A percentile compares a stretch with the other conserved stretches of the same genome.
phyloP scores from a whole-genome alignment of 2,888 invertebrate species.

The Scaptomyza reducta region DNA sequence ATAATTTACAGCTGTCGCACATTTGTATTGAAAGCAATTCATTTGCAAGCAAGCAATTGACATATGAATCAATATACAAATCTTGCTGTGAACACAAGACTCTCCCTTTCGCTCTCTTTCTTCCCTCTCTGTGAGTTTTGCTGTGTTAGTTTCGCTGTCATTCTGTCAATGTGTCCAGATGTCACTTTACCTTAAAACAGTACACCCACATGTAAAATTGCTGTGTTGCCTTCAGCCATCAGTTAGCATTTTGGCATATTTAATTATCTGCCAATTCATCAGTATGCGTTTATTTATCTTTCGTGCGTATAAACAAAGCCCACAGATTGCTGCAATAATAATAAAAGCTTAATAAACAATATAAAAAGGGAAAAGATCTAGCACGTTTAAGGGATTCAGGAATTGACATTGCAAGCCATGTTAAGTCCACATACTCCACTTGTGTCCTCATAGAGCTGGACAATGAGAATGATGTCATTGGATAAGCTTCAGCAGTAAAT shows the following conservation, averaged over 20 bases:
- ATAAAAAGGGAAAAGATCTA: background rate
- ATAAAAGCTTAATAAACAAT: slow-evolving; percentile 22
- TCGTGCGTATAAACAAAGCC: slow-evolving; percentile 3
- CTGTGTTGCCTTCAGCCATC: slow-evolving; percentile 12
- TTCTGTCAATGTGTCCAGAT: slow-evolving; percentile 28
- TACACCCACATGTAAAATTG: slow-evolving; percentile 29
- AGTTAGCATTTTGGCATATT: slow-evolving; percentile 45
- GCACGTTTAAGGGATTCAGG: slow-evolving; percentile 3
- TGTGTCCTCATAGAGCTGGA: background rate
- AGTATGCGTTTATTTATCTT: slow-evolving; percentile 20
- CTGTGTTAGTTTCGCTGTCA: slow-evolving; percentile 19
- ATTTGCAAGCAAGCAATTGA: slow-evolving; percentile 48
- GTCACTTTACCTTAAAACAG: slow-evolving; percentile 44
- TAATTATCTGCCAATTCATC: slow-evolving; percentile 54
- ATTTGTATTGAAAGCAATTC: slow-evolving; percentile 51
- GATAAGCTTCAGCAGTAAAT: background rate
- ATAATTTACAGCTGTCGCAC: slow-evolving; percentile 45
- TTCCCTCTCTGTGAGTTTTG: background rate
- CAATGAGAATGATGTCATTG: too few relatives aligned
- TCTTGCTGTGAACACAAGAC: slow-evolving; percentile 29
- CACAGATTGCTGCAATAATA: slow-evolving; percentile 24
- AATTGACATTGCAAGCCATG: slow-evolving; percentile 18
- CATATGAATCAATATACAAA: slow-evolving; percentile 53
- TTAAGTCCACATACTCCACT: background rate
- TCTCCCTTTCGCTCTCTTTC: background rate